Conservation (phyloP, 2,113 vertebrate genomes). For the Isurus oxyrinchus region DNA sequence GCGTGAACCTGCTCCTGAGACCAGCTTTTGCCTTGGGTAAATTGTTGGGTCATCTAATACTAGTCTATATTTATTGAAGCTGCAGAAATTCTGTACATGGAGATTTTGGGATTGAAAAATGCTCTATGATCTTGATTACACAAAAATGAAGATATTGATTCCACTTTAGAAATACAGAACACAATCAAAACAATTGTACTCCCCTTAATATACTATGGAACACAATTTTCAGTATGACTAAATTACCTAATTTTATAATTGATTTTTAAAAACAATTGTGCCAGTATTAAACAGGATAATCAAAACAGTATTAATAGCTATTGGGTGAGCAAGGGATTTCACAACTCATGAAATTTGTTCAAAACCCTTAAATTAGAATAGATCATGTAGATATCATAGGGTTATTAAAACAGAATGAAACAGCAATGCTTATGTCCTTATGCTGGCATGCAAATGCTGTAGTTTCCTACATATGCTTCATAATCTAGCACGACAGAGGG, state of each 20-base stretch:
- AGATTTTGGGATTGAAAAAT: not conserved
- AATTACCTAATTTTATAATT: not conserved
- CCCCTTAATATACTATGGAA: not conserved
- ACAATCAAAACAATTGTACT: not conserved
- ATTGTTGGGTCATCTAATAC: not conserved
- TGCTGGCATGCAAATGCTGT: not conserved
- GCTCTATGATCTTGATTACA: too few species aligned
- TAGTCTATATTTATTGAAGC: not conserved
- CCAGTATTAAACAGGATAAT: not conserved
- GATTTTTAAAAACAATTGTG: not conserved
- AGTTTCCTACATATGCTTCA: not conserved
- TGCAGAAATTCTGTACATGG: not conserved
- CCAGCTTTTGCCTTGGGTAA: not conserved
- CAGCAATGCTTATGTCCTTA: not conserved
- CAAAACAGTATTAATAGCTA: not conserved
- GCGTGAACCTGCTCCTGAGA: not conserved
- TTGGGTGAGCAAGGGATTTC: not conserved
- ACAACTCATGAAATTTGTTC: not conserved
- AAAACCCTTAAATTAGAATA: not conserved
- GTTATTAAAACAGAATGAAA: not conserved
- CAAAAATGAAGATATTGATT: not conserved
- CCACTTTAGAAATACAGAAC: not conserved
- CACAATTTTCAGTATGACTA: not conserved
- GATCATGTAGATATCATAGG: not conserved
- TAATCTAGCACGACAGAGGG: not conserved